phyloP scores from a whole-genome alignment of 2,113 vertebrate genomes.

The Thymallus thymallus region DNA sequence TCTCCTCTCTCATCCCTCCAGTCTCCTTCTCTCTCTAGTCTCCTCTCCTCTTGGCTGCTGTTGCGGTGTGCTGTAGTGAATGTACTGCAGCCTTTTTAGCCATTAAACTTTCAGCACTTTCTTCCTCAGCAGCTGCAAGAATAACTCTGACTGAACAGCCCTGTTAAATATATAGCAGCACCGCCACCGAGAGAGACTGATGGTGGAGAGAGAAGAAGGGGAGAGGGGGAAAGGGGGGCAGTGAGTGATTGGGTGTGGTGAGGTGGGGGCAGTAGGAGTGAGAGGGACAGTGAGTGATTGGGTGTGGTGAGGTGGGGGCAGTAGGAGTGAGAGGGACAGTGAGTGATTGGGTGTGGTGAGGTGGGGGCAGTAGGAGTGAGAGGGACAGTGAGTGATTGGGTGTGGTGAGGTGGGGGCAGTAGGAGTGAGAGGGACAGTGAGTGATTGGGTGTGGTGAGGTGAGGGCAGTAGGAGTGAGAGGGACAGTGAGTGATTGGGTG shows the following conservation, averaged over 20 bases:
- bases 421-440: neutral
- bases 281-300: neutral
- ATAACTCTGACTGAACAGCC: constrained; percentile 73
- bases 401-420: neutral
- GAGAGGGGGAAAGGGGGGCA: neutral
- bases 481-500: neutral
- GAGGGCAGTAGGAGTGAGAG: neutral
- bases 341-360: neutral
- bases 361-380: neutral
- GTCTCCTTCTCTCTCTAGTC: too few species aligned
- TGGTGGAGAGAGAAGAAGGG: neutral
- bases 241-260: too few species aligned
- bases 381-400: neutral
- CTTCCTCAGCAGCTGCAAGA: constrained; percentile 72
- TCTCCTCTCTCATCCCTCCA: too few species aligned
- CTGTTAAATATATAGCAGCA: constrained; percentile 77
- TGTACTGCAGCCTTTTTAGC: constrained; percentile 68
- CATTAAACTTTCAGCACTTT: constrained; percentile 77
- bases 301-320: neutral
- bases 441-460: neutral
- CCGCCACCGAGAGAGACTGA: constrained; percentile 46
- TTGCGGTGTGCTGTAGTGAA: constrained; percentile 42
- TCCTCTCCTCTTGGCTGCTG: too few species aligned
- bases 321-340: neutral
- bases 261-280: neutral